These are phyloP conservation scores for Cyrtodaria siliqua DNA, from an alignment of 2,888 invertebrate species.

Conservation along the genomic window DNA sequence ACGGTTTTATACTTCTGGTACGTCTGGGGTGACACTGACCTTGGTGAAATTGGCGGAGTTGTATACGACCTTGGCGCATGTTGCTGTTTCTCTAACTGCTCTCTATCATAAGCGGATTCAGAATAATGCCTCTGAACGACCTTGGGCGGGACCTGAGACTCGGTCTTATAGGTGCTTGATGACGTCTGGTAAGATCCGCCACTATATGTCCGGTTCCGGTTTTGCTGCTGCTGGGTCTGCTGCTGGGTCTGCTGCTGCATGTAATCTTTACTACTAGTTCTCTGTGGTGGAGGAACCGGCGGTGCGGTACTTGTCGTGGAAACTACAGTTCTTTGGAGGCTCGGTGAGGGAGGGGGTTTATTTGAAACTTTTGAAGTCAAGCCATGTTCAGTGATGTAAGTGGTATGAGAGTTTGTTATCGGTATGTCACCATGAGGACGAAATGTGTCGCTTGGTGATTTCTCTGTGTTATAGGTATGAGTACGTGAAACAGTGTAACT, in stretches of 20 bases:
- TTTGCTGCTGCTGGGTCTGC: constrained; percentile 64
- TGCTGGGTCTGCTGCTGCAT: constrained; percentile 75
- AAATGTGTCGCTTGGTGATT: constrained; percentile 48
- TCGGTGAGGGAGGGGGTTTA: constrained; percentile 77
- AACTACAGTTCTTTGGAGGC: constrained; percentile 58
- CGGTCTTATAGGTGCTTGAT: constrained; percentile 40
- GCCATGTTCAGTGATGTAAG: constrained; percentile 53
- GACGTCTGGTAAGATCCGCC: constrained; percentile 57
- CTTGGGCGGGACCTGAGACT: constrained; percentile 52
- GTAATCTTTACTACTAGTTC: constrained; percentile 79
- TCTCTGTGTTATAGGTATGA: constrained; percentile 67
- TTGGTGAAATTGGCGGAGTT: constrained; percentile 65
- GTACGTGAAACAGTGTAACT: constrained; percentile 69
- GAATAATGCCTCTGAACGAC: constrained; percentile 58
- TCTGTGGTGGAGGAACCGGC: constrained; percentile 69
- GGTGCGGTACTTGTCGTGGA: constrained; percentile 67
- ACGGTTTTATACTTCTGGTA: constrained; percentile 70
- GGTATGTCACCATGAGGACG: constrained; percentile 47
- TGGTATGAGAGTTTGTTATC: constrained; percentile 47
- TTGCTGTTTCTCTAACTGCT: constrained; percentile 50
- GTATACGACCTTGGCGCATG: constrained; percentile 55
- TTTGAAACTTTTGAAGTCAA: constrained; percentile 65
- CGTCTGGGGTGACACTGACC: constrained; percentile 67
- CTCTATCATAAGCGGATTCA: constrained; percentile 58
- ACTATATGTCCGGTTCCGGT: constrained; percentile 68